phyloP scores from a whole-genome alignment of 2,888 invertebrate species.

The Drosophila paranaensis region DNA sequence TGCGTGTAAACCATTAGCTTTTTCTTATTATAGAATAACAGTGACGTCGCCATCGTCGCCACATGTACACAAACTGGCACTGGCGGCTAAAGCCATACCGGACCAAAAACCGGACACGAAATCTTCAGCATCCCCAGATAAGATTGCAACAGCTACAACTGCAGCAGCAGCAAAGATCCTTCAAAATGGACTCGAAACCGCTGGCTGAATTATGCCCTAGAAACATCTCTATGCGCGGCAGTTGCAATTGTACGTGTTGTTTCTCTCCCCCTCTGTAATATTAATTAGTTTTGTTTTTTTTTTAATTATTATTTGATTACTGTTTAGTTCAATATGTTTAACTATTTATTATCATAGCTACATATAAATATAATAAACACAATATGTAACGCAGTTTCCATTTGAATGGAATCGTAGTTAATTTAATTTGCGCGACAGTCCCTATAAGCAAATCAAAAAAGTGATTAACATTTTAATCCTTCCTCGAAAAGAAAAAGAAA shows the following conservation, averaged over 20 bases:
- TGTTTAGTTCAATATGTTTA: constrained; percentile 78
- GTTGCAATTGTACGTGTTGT: constrained; percentile 35
- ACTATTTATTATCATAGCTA: constrained; percentile 76
- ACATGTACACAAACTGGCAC: constrained; percentile 79
- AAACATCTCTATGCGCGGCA: constrained; percentile 5
- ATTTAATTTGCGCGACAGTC: constrained; percentile 74
- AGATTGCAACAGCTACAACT: constrained; percentile 23
- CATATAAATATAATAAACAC: constrained; percentile 59
- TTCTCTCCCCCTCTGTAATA: constrained; percentile 47
- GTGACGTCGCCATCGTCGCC: constrained; percentile 84
- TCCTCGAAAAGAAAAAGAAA: constrained; percentile 33
- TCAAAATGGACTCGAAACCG: constrained; percentile 65
- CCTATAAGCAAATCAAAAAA: constrained; percentile 57
- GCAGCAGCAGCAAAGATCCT: constrained; percentile 43
- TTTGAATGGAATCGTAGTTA: constrained; percentile 62
- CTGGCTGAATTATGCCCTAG: constrained; percentile 23
- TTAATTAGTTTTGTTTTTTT: constrained; percentile 74
- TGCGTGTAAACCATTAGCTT: constrained; percentile 83
- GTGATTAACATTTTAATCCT: constrained; percentile 67
- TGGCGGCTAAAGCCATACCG: constrained; percentile 70
- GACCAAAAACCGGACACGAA: constrained; percentile 53
- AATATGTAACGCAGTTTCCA: constrained; percentile 41
- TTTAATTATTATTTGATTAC: constrained; percentile 68
- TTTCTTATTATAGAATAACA: constrained; percentile 85
- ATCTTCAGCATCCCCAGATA: constrained; percentile 34